phyloP scores from a whole-genome alignment of 2,888 invertebrate species.

The Oscheius sp. region DNA sequence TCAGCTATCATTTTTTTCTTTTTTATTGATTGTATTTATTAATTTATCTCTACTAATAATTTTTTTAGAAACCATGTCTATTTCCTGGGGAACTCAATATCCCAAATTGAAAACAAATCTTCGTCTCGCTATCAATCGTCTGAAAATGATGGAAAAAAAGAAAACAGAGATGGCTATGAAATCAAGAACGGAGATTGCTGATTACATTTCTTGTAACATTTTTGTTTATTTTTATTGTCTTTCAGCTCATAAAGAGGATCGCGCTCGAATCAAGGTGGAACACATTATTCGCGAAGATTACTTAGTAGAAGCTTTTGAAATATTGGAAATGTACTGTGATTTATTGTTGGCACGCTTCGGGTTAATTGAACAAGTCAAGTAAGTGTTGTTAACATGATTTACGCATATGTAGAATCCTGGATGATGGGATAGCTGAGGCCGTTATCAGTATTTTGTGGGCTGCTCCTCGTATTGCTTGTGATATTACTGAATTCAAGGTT shows the following conservation, averaged over 20 bases:
- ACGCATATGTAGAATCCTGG: conserved; percentile 77
- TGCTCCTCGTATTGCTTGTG: conserved; percentile 82
- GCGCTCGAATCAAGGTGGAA: conserved; percentile 94
- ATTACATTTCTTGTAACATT: conserved; percentile 81
- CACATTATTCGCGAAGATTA: conserved; percentile 95
- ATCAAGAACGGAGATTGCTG: conserved; percentile 94
- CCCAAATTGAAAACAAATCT: conserved; percentile 94
- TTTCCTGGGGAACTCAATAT: conserved; percentile 88
- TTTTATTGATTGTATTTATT: too few relatives aligned
- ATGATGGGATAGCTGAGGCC: conserved; percentile 93
- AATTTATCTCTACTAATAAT: background rate
- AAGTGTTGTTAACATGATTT: conserved; percentile 68
- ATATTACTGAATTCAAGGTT: conserved; percentile 72
- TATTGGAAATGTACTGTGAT: conserved; percentile 99
- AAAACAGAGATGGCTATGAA: conserved; percentile 95
- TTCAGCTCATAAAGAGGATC: conserved; percentile 73
- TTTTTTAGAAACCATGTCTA: conserved; percentile 54
- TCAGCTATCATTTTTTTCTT: too few relatives aligned
- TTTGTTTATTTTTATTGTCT: conserved; percentile 12
- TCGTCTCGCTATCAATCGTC: conserved; percentile 87
- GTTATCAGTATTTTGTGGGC: conserved; percentile 97
- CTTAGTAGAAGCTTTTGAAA: conserved; percentile 97
- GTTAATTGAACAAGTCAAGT: conserved; percentile 94
- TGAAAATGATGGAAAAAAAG: conserved; percentile 94
- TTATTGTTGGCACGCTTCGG: conserved; percentile 93